phyloP scores from a whole-genome alignment of 2,797 vertebrate genomes.

The Takifugu ocellatus region DNA sequence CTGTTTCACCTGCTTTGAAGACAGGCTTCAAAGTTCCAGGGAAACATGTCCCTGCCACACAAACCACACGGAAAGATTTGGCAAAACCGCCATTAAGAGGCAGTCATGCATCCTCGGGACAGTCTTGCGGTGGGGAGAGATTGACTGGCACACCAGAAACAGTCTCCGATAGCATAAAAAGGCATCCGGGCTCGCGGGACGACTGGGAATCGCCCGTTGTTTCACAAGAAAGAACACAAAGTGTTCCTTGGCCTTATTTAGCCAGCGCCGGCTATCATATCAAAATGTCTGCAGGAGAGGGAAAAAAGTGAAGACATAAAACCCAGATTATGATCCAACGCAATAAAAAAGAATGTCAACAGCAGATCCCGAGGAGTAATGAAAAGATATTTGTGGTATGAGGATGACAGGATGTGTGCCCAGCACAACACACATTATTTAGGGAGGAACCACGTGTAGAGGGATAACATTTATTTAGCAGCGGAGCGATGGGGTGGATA shows the following conservation, averaged over 20 bases:
- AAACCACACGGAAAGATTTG: conserved; percentile 63
- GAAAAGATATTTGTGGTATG: conserved; percentile 46
- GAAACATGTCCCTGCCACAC: conserved; percentile 60
- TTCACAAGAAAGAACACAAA: conserved; percentile 63
- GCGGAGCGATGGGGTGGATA: conserved; percentile 6
- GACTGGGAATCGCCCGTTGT: conserved; percentile 44
- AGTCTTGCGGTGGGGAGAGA: conserved; percentile 52
- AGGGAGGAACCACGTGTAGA: conserved; percentile 25
- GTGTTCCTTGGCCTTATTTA: conserved; percentile 65
- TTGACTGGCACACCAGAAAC: conserved; percentile 50
- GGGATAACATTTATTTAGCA: conserved; percentile 21
- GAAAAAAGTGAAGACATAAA: conserved; percentile 23
- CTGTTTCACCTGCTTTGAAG: conserved; percentile 42
- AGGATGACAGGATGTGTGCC: conserved; percentile 32
- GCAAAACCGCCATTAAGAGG: conserved; percentile 66
- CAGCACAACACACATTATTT: conserved; percentile 15
- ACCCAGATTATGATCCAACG: conserved; percentile 44
- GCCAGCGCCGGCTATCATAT: conserved; percentile 53
- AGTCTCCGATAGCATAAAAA: conserved; percentile 54
- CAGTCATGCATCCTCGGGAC: conserved; percentile 69
- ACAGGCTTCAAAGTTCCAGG: conserved; percentile 59
- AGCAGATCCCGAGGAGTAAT: conserved; percentile 42
- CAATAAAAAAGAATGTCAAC: conserved; percentile 52
- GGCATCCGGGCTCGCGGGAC: conserved; percentile 49
- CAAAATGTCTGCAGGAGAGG: conserved; percentile 16